phyloP scores from a whole-genome alignment of 2,797 vertebrate species.

The Squalus acanthias region DNA sequence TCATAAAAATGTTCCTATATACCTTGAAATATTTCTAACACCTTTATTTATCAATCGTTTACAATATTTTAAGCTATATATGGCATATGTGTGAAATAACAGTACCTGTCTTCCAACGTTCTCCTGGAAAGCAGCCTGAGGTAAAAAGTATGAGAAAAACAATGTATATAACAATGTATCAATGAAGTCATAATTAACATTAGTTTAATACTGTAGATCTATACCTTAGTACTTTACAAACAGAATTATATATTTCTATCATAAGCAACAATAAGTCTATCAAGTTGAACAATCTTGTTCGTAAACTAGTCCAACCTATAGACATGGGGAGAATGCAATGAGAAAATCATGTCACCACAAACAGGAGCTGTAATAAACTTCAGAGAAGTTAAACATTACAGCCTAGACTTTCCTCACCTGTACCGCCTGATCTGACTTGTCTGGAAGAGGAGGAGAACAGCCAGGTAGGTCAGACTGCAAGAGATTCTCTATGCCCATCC shows the following conservation, averaged over 20 bases:
- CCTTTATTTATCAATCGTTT: no score
- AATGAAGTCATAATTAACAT: not conserved
- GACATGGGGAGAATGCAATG: not conserved
- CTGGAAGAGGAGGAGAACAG: not conserved
- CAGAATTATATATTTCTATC: not conserved
- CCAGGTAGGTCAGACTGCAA: not conserved
- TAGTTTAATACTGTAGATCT: not conserved
- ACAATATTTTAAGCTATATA: not conserved
- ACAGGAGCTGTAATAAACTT: not conserved
- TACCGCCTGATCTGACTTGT: not conserved
- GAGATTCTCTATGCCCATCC: not conserved
- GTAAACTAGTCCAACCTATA: not conserved
- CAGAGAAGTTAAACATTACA: not conserved
- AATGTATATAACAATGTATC: not conserved
- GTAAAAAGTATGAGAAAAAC: constrained; percentile 45
- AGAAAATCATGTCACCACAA: not conserved
- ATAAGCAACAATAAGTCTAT: not conserved
- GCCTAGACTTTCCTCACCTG: not conserved
- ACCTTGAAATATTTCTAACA: not conserved
- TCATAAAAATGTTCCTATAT: not conserved
- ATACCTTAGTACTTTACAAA: not conserved
- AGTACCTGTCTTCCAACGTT: constrained; percentile 98
- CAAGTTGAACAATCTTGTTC: not conserved
- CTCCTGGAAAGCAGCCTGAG: constrained; percentile 96
- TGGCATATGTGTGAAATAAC: constrained; percentile 42